Conservation (phyloP, 35 echinoderm and acorn worm species). For the Ptychodera flava region DNA sequence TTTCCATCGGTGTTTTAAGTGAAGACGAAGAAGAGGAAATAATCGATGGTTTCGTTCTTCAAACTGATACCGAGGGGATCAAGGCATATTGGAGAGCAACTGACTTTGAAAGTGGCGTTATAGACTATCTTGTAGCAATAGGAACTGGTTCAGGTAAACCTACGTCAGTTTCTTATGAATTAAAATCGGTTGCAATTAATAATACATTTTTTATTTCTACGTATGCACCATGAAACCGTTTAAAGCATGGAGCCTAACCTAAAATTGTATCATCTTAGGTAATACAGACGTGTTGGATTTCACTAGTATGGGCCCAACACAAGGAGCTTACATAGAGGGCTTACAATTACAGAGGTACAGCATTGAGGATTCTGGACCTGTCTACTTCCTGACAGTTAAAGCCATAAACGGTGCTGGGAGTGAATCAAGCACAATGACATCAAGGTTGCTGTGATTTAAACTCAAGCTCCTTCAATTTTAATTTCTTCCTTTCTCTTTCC, state of each 20-base stretch:
- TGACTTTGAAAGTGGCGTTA: slow-evolving; percentile 34
- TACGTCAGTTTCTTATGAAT: not conserved
- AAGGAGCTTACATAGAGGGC: not conserved
- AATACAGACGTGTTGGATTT: slow-evolving; percentile 3
- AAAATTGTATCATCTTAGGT: no score
- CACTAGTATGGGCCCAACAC: not conserved
- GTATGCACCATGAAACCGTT: no score
- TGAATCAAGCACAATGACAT: no score
- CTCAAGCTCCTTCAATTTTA: no score
- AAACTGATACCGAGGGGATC: slow-evolving; percentile 19
- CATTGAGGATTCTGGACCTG: no score
- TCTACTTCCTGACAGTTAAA: no score
- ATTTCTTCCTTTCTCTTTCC: no score
- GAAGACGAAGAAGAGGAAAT: slow-evolving; percentile 32
- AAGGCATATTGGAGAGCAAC: slow-evolving; percentile 26
- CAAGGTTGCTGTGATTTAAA: no score
- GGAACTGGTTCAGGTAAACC: slow-evolving; percentile 32
- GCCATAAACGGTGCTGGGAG: no score
- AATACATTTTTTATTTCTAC: not conserved
- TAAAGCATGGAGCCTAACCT: no score
- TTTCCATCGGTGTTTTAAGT: slow-evolving; percentile 10
- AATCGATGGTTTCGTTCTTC: slow-evolving; percentile 25
- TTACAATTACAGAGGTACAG: no score
- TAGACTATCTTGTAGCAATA: slow-evolving; percentile 19
- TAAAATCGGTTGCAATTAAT: not conserved